Base-by-base conservation (phyloP, 1,140 invertebrate genomes). In the Aethina tumida region DNA sequence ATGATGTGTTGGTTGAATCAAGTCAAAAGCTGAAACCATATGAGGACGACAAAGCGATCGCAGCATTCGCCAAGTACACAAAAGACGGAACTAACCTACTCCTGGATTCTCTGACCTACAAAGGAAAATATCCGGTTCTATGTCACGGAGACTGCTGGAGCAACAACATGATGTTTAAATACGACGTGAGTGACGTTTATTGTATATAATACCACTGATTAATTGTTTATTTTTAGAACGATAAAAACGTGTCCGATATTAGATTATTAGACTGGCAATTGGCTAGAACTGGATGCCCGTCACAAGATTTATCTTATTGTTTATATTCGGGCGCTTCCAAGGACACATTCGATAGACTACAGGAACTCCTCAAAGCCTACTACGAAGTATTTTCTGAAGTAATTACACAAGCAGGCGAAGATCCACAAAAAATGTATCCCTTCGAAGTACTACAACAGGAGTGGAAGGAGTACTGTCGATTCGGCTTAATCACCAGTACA, bases 261-360 rank as follows among this genome's bases (percentile, higher is more conserved):
- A 9, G 57, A 47, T 39, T 55, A 71, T 42, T 77, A 8, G 75
- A 78, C 44, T 72, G 69, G 51, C 74, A 77, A 52, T 50, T 75
- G 6, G 58, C 63, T 7, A 57, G 70, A 3, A 67, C 68, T 34
- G 66, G 66, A 1, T 75, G 73, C 2, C 74, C 74, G 3, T 64
- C 70, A 2, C 65, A 65, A 2, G 74, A 77, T 40, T 41, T 78
- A 28, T 64, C 66, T 0, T 74, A 76, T 43, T 73, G 69, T 38
- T 53, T 77, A 2, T 75, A 70, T 39, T 64, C 66, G 45, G 67
- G 66, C 33, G 68, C 73, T 0, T 64, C 69, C 14, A 52, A 62
- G 31, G 41, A 60, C 5, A 58, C 74, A 15, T 55, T 72, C 4
- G 39, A 54, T n/a, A 42, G 61, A 42, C 68, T 68, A 28, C 48